phyloP scores from a whole-genome alignment of 2,113 vertebrate species.

The Cinclus cinclus region DNA sequence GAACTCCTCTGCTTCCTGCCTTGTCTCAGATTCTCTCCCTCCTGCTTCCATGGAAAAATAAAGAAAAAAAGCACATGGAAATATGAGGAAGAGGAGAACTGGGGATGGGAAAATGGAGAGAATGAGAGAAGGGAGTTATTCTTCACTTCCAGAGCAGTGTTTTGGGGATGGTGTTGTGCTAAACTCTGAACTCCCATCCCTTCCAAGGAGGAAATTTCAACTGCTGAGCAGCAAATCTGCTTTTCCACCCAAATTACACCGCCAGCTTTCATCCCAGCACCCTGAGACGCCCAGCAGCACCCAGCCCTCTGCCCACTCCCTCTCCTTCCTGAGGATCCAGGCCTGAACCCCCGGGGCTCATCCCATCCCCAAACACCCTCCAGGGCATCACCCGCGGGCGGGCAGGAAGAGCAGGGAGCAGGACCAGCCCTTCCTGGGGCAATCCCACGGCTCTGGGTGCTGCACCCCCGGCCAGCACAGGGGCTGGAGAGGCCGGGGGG shows the following conservation, averaged over 20 bases:
- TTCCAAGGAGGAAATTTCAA: background rate
- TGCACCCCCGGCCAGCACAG: rapidly evolving
- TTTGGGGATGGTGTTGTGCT: background rate
- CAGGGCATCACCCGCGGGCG: background rate
- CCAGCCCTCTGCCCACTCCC: rapidly evolving
- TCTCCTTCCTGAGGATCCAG: rapidly evolving
- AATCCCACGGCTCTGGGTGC: rapidly evolving
- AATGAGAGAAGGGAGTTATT: background rate
- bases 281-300: rapidly evolving
- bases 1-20: background rate
- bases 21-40: rapidly evolving
- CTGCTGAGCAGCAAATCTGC: rapidly evolving
- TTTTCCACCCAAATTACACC: background rate
- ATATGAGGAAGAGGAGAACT: background rate
- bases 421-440: background rate
- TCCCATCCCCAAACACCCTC: background rate
- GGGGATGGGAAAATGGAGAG: background rate
- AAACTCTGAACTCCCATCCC: background rate
- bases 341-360: rapidly evolving
- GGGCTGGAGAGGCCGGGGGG: background rate
- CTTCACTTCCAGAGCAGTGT: background rate
- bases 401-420: background rate
- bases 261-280: rapidly evolving
- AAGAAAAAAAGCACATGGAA: background rate
- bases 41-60: background rate